phyloP scores from a whole-genome alignment of 2,113 vertebrate species.

The Amblyopsis rosae region DNA sequence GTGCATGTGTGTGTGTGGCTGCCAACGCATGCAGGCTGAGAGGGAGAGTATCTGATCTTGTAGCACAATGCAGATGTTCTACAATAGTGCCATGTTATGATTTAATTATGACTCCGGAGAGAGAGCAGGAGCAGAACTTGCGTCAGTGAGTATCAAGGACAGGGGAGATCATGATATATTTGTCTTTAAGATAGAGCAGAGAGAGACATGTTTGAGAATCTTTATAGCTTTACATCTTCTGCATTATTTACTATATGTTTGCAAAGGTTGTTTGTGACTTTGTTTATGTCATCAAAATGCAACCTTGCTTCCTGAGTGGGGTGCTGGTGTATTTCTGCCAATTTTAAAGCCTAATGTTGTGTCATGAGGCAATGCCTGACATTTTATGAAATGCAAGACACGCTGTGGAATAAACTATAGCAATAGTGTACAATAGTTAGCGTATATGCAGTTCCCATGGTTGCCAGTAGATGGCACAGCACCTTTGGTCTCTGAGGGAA shows the following conservation, averaged over 20 bases:
- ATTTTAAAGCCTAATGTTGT: constrained; percentile 46
- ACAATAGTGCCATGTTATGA: constrained; percentile 52
- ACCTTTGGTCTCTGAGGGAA: constrained; percentile 57
- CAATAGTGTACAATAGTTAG: constrained; percentile 14
- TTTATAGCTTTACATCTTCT: constrained; percentile 55
- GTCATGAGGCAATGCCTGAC: constrained; percentile 45
- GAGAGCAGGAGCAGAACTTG: constrained; percentile 47
- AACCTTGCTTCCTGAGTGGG: constrained; percentile 37
- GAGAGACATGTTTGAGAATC: constrained; percentile 48
- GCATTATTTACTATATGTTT: constrained; percentile 51
- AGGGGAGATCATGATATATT: constrained; percentile 61
- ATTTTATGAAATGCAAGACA: constrained; percentile 42
- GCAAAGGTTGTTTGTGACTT: constrained; percentile 48
- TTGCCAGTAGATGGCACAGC: constrained; percentile 73
- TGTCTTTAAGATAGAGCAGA: constrained; percentile 59
- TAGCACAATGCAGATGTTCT: constrained; percentile 69
- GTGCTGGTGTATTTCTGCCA: constrained; percentile 31
- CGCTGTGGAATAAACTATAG: constrained; percentile 35
- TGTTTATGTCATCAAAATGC: constrained; percentile 53
- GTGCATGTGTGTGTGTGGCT: not conserved
- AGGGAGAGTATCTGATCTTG: constrained; percentile 20
- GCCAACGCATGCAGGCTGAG: no score
- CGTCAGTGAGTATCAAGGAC: constrained; percentile 64
- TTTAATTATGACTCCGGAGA: constrained; percentile 66
- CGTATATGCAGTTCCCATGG: constrained; percentile 30